A percentile compares a stretch with the other conserved stretches of the same genome.
Conservation (phyloP, 1,140 invertebrate genomes). For the Adoxophyes honmai region DNA sequence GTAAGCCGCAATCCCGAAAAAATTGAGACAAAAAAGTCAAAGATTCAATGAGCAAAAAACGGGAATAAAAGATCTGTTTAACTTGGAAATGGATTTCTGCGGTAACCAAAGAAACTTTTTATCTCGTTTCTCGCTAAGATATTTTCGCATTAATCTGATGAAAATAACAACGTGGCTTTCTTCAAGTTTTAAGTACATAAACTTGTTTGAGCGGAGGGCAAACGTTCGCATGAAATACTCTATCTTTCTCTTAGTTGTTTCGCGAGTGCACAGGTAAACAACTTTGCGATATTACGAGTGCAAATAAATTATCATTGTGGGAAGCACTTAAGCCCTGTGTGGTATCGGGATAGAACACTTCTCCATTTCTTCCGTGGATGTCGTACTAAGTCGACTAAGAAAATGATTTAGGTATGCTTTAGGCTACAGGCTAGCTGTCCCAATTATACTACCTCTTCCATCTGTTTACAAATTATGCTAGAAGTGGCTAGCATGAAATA, state of each 20-base stretch:
- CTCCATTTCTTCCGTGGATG: too few relatives aligned
- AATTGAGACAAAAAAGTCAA: conserved; percentile 35
- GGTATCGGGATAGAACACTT: too few relatives aligned
- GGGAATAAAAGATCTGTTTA: conserved; percentile 47
- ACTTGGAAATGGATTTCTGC: conserved; percentile 58
- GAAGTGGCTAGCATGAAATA: too few relatives aligned
- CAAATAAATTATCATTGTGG: too few relatives aligned
- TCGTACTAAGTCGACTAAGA: too few relatives aligned
- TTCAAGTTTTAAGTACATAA: conserved; percentile 17
- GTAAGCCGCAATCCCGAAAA: conserved; percentile 28
- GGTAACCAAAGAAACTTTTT: conserved; percentile 46
- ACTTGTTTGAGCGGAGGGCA: conserved; percentile 6
- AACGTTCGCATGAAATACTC: neutral
- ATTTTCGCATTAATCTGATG: conserved; percentile 43
- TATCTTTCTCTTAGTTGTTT: neutral
- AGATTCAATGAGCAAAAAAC: conserved; percentile 48
- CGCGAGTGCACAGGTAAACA: too few relatives aligned
- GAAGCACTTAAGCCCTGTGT: too few relatives aligned
- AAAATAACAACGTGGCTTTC: conserved; percentile 28
- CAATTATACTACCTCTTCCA: too few relatives aligned
- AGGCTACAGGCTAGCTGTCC: too few relatives aligned
- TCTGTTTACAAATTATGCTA: too few relatives aligned
- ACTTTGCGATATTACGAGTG: too few relatives aligned
- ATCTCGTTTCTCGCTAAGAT: conserved; percentile 41
- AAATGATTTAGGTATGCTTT: too few relatives aligned